Base-by-base conservation (phyloP, 1,140 invertebrate species). In the Camponotus vicinus region DNA sequence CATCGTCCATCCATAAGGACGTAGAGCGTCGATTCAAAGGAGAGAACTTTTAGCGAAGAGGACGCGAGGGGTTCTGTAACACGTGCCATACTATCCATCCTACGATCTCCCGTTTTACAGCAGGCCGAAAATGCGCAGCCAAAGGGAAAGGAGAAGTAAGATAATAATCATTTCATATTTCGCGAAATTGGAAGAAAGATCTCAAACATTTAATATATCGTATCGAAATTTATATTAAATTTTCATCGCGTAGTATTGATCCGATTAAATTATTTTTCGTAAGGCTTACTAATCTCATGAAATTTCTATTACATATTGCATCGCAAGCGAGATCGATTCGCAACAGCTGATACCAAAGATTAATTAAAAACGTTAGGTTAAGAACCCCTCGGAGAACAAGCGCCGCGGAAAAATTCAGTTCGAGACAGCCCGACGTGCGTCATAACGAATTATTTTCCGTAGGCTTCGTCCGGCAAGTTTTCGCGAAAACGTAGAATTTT, bases 261-360 rank as follows among this genome's bases (percentile, higher is more conserved):
- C 2, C 40, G 49, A 37, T 42, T 5, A 37, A 34, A 11, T 64
- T 64, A 49, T 2, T n/a, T 42, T 37, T 61, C 27, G 79, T 63
- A 9, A 45, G 79, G 40, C 34, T 61, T 45, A 73, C 79, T 75
- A 85, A 59, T 69, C 59, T 67, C 71, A 15, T n/a, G 21, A 63
- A 86, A 83, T 83, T 80, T 71, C 78, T 63, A 63, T 75, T 61
- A 13, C 9, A 13, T 13, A 15, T 77, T 77, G 64, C 32, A 45
- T 77, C 86, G 88, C 88, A 73, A 71, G 59, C 42, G 63, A 63
- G 55, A 34, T 32, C 13, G 40, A 67, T 75, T 52, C 34, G 82
- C 66, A 79, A 94, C 92, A 93, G 94, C 93, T 93, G 85, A 94
- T 93, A 94, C 94, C 94, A 95, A 95, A 95, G 94, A 95, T 92